Percentiles rank a stretch among this genome's conserved stretches.
Evolutionary conservation across 2,888 invertebrate genomes (phyloP).

Genomic region (Crioceris asparagi): DNA sequence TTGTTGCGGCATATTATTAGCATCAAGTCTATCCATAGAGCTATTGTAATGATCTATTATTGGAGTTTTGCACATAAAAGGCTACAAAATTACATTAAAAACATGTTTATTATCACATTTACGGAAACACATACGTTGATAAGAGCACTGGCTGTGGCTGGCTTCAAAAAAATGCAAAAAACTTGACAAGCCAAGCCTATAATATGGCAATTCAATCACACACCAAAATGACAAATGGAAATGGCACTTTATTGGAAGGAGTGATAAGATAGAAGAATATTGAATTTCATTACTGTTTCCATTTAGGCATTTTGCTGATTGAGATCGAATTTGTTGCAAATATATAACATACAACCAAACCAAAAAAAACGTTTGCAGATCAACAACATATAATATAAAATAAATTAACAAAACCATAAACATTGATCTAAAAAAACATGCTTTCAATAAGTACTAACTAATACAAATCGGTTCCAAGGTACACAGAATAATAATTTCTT

Average conservation of each 20-base stretch:
- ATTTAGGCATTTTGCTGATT: no score
- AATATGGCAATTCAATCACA: no score
- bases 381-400: constrained; percentile 30
- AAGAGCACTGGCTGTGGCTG: constrained; percentile 28
- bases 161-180: no score
- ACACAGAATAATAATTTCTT: constrained; percentile 21
- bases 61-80: no score
- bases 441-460: constrained; percentile 27
- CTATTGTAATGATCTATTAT: no score
- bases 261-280: no score
- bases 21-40: not conserved
- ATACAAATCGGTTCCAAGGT: constrained; percentile 25
- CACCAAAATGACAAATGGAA: no score
- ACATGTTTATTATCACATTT: constrained; percentile 39
- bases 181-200: no score
- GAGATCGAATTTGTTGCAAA: no score
- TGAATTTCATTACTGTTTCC: no score
- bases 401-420: constrained; percentile 33
- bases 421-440: constrained; percentile 33
- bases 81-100: constrained; percentile 32
- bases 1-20: not conserved
- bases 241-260: no score
- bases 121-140: constrained; percentile 28
- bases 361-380: constrained; percentile 28
- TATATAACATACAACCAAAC: constrained; percentile 17